Conservation (phyloP, 2,797 vertebrate species). For the Chelidonichthys spinosus region DNA sequence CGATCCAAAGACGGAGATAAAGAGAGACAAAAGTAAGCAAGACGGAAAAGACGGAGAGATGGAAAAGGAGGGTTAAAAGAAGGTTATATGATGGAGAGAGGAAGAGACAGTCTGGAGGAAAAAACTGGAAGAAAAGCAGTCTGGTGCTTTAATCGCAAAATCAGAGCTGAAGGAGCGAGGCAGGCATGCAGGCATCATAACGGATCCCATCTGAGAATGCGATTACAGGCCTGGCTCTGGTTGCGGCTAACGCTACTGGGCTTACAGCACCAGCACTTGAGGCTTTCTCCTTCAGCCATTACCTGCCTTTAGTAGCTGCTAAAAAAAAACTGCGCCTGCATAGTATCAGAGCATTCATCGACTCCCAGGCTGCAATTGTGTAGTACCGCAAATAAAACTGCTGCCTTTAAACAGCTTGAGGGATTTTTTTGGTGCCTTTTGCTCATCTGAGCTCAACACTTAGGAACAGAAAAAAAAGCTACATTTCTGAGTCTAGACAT, state of each 20-base stretch:
- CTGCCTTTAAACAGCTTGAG: constrained; percentile 27
- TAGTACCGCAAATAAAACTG: constrained; percentile 25
- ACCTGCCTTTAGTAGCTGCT: constrained; percentile 75
- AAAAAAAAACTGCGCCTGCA: constrained; percentile 61
- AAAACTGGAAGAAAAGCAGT: constrained; percentile 58
- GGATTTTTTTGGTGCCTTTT: constrained; percentile 11
- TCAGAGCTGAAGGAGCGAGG: constrained; percentile 73
- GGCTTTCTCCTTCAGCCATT: constrained; percentile 61
- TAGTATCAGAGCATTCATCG: constrained; percentile 48
- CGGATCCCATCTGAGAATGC: constrained; percentile 81
- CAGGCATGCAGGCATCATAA: constrained; percentile 73
- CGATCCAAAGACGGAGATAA: constrained; percentile 56
- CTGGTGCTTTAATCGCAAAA: constrained; percentile 76
- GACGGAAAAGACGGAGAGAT: constrained; percentile 35
- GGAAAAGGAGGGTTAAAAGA: constrained; percentile 43
- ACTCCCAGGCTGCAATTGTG: constrained; percentile 36
- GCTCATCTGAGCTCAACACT: constrained; percentile 1
- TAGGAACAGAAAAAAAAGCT: constrained; percentile 11
- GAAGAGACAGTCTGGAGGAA: constrained; percentile 53
- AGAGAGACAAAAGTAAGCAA: constrained; percentile 47
- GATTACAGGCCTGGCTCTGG: constrained; percentile 73
- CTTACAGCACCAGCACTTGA: constrained; percentile 56
- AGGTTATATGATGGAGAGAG: constrained; percentile 45
- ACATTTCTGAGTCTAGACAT: constrained; percentile 1
- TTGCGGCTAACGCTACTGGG: constrained; percentile 61